phyloP scores from a whole-genome alignment of 2,113 vertebrate genomes.

The Anolis sagrei region DNA sequence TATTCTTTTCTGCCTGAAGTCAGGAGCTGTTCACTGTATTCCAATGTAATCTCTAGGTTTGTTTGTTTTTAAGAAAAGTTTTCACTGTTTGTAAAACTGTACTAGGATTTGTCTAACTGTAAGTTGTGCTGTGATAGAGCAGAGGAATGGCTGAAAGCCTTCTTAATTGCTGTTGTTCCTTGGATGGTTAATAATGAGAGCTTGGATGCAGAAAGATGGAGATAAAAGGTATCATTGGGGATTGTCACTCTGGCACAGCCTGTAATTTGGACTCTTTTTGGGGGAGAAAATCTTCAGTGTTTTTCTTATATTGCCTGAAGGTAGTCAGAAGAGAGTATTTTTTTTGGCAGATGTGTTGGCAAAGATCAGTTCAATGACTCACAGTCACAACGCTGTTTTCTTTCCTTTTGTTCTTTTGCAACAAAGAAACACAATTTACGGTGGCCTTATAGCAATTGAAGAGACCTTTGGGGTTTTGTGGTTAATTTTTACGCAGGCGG shows the following conservation, averaged over 20 bases:
- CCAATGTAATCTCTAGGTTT: background rate
- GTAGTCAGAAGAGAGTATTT: background rate
- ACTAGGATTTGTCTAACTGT: background rate
- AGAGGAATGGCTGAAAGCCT: background rate
- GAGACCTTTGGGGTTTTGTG: background rate
- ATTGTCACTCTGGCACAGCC: background rate
- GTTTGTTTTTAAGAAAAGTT: background rate
- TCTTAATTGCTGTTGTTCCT: constrained; percentile 3
- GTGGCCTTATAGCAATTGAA: background rate
- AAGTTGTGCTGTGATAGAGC: background rate
- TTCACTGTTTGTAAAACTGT: background rate
- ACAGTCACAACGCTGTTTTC: background rate
- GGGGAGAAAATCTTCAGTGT: background rate
- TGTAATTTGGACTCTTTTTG: constrained; percentile 16
- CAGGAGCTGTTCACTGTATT: background rate
- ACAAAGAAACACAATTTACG: background rate
- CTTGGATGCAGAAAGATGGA: background rate
- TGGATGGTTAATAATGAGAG: background rate
- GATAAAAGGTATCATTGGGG: background rate
- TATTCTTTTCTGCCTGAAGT: background rate
- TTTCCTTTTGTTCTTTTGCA: background rate
- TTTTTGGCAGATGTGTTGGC: constrained; percentile 4
- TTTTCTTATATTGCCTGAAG: background rate
- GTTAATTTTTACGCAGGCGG: background rate
- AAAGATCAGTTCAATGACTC: constrained; percentile 28